Evolutionary conservation across 2,888 invertebrate genomes (phyloP).

Genomic region (Seladonia tumulorum): DNA sequence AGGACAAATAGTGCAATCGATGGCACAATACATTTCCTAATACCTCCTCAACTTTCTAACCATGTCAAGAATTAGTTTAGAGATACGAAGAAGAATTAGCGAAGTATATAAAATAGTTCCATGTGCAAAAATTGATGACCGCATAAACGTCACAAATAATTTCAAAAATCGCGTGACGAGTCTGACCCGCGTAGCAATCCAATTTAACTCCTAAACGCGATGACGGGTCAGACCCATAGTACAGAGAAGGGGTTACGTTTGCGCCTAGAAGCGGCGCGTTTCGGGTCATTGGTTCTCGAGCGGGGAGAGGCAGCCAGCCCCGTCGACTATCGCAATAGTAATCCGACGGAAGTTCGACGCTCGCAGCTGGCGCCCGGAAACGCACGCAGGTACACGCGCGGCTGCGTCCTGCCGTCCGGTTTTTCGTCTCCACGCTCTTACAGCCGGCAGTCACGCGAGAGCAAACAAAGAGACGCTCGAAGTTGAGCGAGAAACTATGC

Average conservation of each 20-base stretch:
- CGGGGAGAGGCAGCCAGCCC: neutral
- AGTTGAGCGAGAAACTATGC: constrained; percentile 50
- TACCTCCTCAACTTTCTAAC: too few species aligned
- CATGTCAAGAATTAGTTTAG: too few species aligned
- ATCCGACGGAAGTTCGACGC: constrained; percentile 78
- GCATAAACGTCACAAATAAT: too few species aligned
- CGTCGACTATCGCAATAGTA: constrained; percentile 64
- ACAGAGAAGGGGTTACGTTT: constrained; percentile 39
- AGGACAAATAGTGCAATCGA: too few species aligned
- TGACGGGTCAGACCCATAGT: neutral
- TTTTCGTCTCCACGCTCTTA: constrained; percentile 30
- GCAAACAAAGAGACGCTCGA: constrained; percentile 64
- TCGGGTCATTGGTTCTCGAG: constrained; percentile 63
- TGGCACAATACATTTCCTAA: too few species aligned
- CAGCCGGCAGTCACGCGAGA: constrained; percentile 69
- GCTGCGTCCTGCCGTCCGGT: constrained; percentile 19
- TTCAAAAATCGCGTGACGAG: too few species aligned
- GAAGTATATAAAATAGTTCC: too few species aligned
- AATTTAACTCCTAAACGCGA: neutral
- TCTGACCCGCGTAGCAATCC: neutral
- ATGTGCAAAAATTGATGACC: too few species aligned
- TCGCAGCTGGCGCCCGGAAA: constrained; percentile 78
- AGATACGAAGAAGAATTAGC: too few species aligned
- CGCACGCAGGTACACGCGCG: constrained; percentile 42
- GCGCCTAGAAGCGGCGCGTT: constrained; percentile 56